A percentile compares a stretch with the other conserved stretches of the same genome.
Evolutionary conservation across 2,888 invertebrate species (phyloP).

Genomic region (Podabrus alpinus): DNA sequence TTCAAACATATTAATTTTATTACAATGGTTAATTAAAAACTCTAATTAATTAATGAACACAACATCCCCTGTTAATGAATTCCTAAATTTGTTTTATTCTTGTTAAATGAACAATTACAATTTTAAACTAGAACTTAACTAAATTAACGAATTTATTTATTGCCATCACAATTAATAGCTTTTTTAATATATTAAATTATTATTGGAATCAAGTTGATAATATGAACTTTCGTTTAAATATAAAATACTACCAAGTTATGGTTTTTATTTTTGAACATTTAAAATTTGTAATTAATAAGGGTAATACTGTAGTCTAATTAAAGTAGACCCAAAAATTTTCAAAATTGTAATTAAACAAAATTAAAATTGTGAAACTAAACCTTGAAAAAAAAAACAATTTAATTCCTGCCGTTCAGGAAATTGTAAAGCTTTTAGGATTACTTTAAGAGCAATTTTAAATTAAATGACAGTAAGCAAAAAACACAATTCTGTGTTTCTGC

Average conservation of each 20-base stretch:
- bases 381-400: neutral
- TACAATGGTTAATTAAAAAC: neutral
- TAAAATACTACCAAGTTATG: too few species aligned
- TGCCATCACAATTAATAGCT: neutral
- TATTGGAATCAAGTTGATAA: too few species aligned
- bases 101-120: neutral
- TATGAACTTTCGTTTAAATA: too few species aligned
- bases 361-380: neutral
- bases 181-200: neutral
- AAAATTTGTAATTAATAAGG: neutral
- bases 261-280: neutral
- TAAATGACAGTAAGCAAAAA: neutral
- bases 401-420: neutral
- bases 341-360: neutral
- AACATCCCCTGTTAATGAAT: neutral
- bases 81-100: neutral
- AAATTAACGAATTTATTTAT: neutral
- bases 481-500: constrained; percentile 5
- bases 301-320: neutral
- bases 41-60: neutral
- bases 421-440: neutral
- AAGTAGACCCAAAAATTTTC: neutral
- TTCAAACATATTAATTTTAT: neutral
- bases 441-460: neutral
- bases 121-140: neutral